Conservation (phyloP, 1,140 invertebrate species). For the Drosophila busckii region DNA sequence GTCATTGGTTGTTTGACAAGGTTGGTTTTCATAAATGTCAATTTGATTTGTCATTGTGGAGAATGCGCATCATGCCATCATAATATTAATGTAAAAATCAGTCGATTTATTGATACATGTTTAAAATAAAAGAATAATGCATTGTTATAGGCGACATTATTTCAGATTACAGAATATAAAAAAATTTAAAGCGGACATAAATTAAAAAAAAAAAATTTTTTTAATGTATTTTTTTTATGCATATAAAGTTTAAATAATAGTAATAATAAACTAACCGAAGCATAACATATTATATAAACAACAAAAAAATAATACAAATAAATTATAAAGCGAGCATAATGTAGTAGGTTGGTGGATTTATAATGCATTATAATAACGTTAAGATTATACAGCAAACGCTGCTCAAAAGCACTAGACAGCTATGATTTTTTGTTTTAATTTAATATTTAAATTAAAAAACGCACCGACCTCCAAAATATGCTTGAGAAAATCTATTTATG, state of each 20-base stretch:
- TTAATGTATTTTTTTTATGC: too few species aligned
- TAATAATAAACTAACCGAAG: too few species aligned
- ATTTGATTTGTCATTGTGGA: slow-evolving; percentile 16
- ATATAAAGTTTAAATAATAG: too few species aligned
- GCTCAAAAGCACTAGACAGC: slow-evolving; percentile 3
- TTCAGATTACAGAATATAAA: too few species aligned
- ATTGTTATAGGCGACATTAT: too few species aligned
- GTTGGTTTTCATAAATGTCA: slow-evolving; percentile 10
- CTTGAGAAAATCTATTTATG: slow-evolving; percentile 78
- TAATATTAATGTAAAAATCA: slow-evolving; percentile 49
- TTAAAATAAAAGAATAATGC: too few species aligned
- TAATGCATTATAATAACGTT: slow-evolving; percentile 35
- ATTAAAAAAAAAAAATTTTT: too few species aligned
- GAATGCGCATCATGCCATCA: slow-evolving; percentile 50
- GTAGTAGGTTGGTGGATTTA: slow-evolving; percentile 37
- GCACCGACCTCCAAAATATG: slow-evolving; percentile 78
- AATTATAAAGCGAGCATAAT: slow-evolving; percentile 31
- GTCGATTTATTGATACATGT: slow-evolving; percentile 30
- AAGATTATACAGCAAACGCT: slow-evolving; percentile 18
- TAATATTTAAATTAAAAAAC: slow-evolving; percentile 45
- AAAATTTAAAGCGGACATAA: too few species aligned
- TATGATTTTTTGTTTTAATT: slow-evolving; percentile 21
- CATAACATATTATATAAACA: slow-evolving; percentile 44
- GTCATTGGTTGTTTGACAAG: slow-evolving; percentile 19
- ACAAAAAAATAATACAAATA: slow-evolving; percentile 27